Base-by-base conservation (phyloP, 2,888 invertebrate genomes). In the Lasioglossum lativentre region DNA sequence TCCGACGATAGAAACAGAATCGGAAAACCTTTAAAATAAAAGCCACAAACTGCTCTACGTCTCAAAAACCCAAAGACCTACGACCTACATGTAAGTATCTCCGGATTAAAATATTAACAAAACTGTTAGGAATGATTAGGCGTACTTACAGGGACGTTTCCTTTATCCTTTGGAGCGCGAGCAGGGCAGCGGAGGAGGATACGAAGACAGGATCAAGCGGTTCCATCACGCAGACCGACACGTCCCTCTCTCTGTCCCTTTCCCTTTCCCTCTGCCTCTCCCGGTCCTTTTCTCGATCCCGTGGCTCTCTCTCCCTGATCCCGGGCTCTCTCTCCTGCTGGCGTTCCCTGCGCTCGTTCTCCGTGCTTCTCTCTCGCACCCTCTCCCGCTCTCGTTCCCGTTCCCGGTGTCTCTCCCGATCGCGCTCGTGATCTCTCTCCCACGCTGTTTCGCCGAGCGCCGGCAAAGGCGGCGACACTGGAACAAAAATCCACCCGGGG, bases 151-250 rank as follows among this genome's bases (percentile, higher is more conserved):
- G 88, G 80, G 96, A 95, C 70, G 96, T 95, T 92, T 96, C 96
- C 92, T 96, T 96, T 94, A 96, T 95, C 95, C 96, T 95, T 90
- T 96, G 96, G 77, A 96, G 91, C 23, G 96, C 95, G 83, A 96
- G 93, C 70, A 96, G 94, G 30, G 96, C 95, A 72, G 96, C 96
- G 45, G 96, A 95, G 72, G 96, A 94, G 52, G 95, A 95, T 63
- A 95, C 94, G 91, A 94, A 95, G 81, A 94, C 93, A 8, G 95
- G 93, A 87, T 95, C 95, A 75, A 94, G 92, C 82, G 94, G 93
- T 91, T 95, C 95, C 92, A 95, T 94, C 85, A 94, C 91, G 90
- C 95, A 95, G 76, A 95, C 93, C 63, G 94, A 92, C 82, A 93
- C 90, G 77, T 94, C 94, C 79, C 94, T 87, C 75, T 93, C 92